These are phyloP conservation scores for Danio jaintianensis DNA, from an alignment of 2,797 vertebrate genomes.

Conservation along the genomic window DNA sequence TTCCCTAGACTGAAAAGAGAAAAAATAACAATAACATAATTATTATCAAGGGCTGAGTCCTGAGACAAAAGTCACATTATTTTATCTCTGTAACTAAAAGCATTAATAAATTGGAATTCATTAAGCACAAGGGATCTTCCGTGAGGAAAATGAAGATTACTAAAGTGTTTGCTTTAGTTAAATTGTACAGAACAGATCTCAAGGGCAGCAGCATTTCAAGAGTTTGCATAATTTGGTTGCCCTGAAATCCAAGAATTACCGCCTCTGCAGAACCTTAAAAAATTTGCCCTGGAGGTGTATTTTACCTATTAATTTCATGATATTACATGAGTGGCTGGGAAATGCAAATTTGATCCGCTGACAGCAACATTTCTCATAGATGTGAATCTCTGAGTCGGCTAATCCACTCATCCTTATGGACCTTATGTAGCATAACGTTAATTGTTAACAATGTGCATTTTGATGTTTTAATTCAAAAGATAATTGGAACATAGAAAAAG, in stretches of 20 bases:
- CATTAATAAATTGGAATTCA: neutral
- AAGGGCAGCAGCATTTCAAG: constrained; percentile 34
- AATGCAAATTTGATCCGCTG: constrained; percentile 16
- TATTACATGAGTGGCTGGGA: neutral
- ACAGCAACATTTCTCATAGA: neutral
- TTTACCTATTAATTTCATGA: constrained; percentile 19
- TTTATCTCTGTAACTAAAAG: constrained; percentile 12
- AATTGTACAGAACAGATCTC: constrained; percentile 41
- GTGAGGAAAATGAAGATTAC: constrained; percentile 13
- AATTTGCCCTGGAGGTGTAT: constrained; percentile 13
- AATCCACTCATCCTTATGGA: neutral
- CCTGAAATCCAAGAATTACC: constrained; percentile 28
- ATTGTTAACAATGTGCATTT: neutral
- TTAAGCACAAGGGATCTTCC: constrained; percentile 25
- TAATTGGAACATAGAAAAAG: neutral
- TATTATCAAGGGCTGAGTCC: neutral
- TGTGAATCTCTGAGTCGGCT: neutral
- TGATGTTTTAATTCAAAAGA: constrained; percentile 13
- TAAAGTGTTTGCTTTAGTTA: constrained; percentile 43
- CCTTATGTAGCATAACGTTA: neutral
- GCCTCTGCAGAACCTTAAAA: constrained; percentile 15
- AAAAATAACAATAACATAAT: neutral
- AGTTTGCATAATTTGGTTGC: constrained; percentile 46
- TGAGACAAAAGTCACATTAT: neutral
- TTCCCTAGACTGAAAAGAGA: neutral